phyloP scores from a whole-genome alignment of 2,797 vertebrate species.

The Sebastiscus albofasciatus region DNA sequence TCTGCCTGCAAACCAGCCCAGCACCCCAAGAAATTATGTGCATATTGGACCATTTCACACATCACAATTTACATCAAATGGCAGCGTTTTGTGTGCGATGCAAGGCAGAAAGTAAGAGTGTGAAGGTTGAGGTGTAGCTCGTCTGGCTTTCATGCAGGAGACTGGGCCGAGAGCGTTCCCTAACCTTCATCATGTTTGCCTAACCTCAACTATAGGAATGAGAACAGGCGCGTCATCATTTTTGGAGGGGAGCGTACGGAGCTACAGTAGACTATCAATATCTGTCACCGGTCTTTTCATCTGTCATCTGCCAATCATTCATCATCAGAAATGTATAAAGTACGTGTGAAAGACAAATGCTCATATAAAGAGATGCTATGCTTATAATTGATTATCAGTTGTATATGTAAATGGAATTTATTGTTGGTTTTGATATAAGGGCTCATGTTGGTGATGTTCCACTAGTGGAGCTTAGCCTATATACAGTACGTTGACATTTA shows the following conservation, averaged over 20 bases:
- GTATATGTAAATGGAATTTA: neutral
- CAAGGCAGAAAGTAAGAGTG: too few relatives aligned
- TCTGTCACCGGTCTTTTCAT: too few relatives aligned
- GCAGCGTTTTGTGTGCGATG: neutral
- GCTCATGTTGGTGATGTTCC: neutral
- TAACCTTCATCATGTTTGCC: neutral
- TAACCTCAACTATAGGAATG: neutral
- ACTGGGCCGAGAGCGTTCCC: neutral
- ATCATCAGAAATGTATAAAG: too few relatives aligned
- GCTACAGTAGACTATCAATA: too few relatives aligned
- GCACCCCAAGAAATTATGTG: neutral
- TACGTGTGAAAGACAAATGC: too few relatives aligned
- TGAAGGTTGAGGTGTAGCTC: neutral
- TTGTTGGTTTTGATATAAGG: neutral
- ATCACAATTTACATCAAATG: neutral
- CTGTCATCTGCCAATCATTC: too few relatives aligned
- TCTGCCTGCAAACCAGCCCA: slow-evolving; percentile 10
- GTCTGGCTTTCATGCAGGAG: neutral
- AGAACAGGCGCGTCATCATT: too few relatives aligned
- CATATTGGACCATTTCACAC: neutral
- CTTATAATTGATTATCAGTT: neutral
- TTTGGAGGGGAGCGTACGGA: too few relatives aligned
- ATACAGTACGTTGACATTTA: neutral
- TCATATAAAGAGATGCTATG: neutral
- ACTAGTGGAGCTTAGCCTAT: neutral